Conservation (phyloP, 2,797 vertebrate genomes). For the Novumbra hubbsi region DNA sequence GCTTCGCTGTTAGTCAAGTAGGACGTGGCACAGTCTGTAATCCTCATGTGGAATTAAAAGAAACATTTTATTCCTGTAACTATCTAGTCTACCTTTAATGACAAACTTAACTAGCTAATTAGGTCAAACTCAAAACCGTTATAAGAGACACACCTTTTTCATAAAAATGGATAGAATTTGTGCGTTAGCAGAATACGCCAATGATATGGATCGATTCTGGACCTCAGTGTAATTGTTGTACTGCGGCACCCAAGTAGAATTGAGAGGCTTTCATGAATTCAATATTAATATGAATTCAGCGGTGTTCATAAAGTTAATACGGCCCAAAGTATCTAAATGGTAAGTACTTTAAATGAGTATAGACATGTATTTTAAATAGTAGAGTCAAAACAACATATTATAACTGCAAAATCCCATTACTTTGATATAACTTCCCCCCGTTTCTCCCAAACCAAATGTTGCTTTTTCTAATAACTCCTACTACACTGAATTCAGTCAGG, state of each 20-base stretch:
- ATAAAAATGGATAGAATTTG: not conserved
- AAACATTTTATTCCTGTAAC: not conserved
- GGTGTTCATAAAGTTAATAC: not conserved
- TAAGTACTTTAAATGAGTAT: not conserved
- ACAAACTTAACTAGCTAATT: too few relatives aligned
- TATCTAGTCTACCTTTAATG: too few relatives aligned
- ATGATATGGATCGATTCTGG: not conserved
- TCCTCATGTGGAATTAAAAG: not conserved
- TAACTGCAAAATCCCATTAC: not conserved
- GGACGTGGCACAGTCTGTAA: not conserved
- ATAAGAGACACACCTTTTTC: not conserved
- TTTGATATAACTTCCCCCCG: not conserved
- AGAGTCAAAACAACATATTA: not conserved
- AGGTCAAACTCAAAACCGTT: not conserved
- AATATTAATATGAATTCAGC: not conserved
- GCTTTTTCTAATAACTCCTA: not conserved
- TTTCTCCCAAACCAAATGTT: not conserved
- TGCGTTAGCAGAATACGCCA: not conserved
- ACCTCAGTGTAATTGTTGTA: not conserved
- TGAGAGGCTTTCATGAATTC: not conserved
- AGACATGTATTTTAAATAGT: not conserved
- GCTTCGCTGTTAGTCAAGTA: not conserved
- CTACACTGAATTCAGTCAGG: not conserved
- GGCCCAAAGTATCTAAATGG: not conserved
- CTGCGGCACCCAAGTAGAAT: not conserved